Evolutionary conservation across 2,113 vertebrate genomes (phyloP).

Genomic region (human): GRCh38 chr7:13431501-13432000

Average conservation of each 20-base stretch:
- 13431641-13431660: background rate
- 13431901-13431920: background rate
- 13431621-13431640: background rate
- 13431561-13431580: background rate
- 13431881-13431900: background rate
- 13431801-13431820: background rate
- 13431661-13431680: background rate
- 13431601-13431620: background rate
- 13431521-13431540: background rate
- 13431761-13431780: background rate
- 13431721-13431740: background rate
- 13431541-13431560: background rate
- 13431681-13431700: background rate
- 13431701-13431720: background rate
- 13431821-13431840: background rate
- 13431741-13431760: background rate
- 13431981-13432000: background rate
- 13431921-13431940: background rate
- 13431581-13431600: background rate
- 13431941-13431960: background rate
- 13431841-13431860: background rate
- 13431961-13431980: background rate
- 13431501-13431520: background rate
- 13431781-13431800: background rate
- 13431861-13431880: background rate